A percentile compares a stretch with the other conserved stretches of the same genome.
phyloP scores from a whole-genome alignment of 2,113 vertebrate genomes.

The Colius striatus region DNA sequence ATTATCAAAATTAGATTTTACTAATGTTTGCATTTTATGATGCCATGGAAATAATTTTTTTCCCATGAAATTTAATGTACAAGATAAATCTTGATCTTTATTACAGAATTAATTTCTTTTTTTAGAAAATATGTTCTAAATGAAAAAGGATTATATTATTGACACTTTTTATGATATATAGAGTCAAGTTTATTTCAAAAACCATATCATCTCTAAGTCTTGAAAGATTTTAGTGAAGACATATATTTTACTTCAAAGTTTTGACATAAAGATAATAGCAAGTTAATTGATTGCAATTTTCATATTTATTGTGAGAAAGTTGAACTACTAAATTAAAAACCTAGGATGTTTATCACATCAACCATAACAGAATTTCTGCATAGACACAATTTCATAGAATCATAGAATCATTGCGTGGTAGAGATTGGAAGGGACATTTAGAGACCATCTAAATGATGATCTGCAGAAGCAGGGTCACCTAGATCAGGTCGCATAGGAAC shows the following conservation, averaged over 20 bases:
- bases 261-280: conserved; percentile 42
- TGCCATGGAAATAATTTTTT: not conserved
- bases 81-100: not conserved
- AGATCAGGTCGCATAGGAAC: no score
- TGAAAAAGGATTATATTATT: not conserved
- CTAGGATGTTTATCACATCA: conserved; percentile 42
- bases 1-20: not conserved
- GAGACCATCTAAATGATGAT: no score
- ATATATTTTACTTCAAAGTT: conserved; percentile 45
- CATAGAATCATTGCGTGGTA: no score
- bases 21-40: not conserved
- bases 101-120: not conserved
- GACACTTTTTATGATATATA: not conserved
- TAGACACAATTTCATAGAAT: conserved; percentile 6
- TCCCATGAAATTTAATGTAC: not conserved
- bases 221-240: conserved; percentile 34
- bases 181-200: not conserved
- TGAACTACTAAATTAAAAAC: conserved; percentile 43
- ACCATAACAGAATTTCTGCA: conserved; percentile 16
- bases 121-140: not conserved
- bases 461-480: no score
- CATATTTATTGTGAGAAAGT: conserved; percentile 51
- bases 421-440: no score
- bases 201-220: not conserved
- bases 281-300: conserved; percentile 55